Evolutionary conservation across 2,888 invertebrate species (phyloP), one percentile per base, ranked within the genome.

Genomic region (Julus scanicus): DNA sequence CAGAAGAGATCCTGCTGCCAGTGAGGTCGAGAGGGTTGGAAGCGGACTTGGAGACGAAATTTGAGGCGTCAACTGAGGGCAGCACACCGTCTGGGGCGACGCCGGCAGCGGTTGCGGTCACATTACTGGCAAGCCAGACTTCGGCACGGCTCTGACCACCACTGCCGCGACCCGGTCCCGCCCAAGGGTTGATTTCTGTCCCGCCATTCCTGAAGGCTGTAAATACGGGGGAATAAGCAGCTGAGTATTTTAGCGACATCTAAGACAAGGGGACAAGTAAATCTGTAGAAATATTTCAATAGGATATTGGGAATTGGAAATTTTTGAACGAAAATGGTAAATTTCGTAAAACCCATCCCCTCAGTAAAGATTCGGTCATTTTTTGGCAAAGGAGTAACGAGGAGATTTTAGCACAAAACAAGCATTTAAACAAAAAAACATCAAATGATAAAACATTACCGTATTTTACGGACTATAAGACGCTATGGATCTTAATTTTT

Each of bases 1-100:
- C 63, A 37, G 88, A 80, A 9, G 88, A 84, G 39, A 89, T 29
- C 49, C 44, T 53, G 48, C 63, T 85, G 63, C 89, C 88, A 44
- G 88, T 88, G 49, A 89, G 85, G 40, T 86, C 86, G 89, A 89
- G 15, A 89, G 89, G 83, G 88, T 89, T 87, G 71, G 87, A 87
- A 37, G 87, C 39, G 94, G 11, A 96, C 96, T 90, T 97, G 92
- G 96, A 96, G 96, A 91, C 96, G 96, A 90, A 96, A 88, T 88
- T 71, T 57, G 91, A 57, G 11, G 89, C 20, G 48, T 86, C 48
- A 9, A 49, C 84, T 29, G 40, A 49, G 37, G 49, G 86, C 84
- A 87, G 11, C 37, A 86, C 91, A 92, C 90, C n/a, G 2, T 37
- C 63, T 15, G 39, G 20, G 20, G 71, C 40, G 40, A 88, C n/a